Conservation (phyloP, 2,888 invertebrate species). For the Pimpla rufipes region DNA sequence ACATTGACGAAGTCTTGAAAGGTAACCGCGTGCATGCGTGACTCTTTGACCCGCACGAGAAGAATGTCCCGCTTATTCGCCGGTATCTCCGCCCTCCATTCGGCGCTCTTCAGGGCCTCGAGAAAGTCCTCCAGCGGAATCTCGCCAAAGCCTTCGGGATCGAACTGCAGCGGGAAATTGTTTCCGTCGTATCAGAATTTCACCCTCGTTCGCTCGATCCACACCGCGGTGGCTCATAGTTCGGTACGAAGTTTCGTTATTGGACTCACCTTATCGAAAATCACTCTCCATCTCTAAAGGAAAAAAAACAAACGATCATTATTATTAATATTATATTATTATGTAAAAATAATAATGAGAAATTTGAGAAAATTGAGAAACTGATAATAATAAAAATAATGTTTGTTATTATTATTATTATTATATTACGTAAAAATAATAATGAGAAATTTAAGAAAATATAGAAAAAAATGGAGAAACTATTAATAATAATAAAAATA, state of each 20-base stretch:
- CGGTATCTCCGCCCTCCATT: slow-evolving; percentile 92
- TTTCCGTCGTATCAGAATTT: slow-evolving; percentile 19
- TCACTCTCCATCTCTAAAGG: slow-evolving; percentile 95
- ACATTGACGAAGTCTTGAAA: slow-evolving; percentile 98
- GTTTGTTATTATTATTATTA: too few species aligned
- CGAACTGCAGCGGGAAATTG: slow-evolving; percentile 89
- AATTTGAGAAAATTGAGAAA: slow-evolving; percentile 22
- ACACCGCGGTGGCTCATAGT: background rate
- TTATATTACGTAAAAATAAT: too few species aligned
- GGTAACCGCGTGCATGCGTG: slow-evolving; percentile 90
- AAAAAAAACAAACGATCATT: slow-evolving; percentile 74
- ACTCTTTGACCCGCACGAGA: slow-evolving; percentile 79
- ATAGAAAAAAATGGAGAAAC: too few species aligned
- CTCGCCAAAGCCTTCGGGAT: slow-evolving; percentile 97
- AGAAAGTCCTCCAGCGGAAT: slow-evolving; percentile 95
- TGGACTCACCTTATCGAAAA: slow-evolving; percentile 92
- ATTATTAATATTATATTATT: slow-evolving; percentile 40
- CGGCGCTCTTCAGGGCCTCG: slow-evolving; percentile 91
- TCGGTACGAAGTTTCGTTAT: slow-evolving; percentile 3
- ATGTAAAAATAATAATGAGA: slow-evolving; percentile 30
- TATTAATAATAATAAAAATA: too few species aligned
- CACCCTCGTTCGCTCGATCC: background rate
- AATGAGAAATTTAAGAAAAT: too few species aligned
- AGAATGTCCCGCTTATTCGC: slow-evolving; percentile 91
- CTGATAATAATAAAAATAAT: too few species aligned